Evolutionary conservation across 2,797 vertebrate species (phyloP).

Genomic region (Halcyon chelicuti): DNA sequence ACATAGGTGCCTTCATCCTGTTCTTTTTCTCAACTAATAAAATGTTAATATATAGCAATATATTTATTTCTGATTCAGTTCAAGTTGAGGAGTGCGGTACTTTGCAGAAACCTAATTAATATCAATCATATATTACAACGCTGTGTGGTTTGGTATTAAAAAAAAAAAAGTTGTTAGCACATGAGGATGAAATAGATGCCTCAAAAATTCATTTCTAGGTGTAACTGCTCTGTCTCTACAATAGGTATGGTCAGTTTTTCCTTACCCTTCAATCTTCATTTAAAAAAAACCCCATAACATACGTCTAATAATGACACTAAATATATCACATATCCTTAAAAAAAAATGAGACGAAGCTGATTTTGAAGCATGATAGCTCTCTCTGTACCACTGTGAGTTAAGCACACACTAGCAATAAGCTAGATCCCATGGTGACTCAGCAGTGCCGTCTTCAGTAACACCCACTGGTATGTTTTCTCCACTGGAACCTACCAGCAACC

Average conservation of each 20-base stretch:
- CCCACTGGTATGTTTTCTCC: not conserved
- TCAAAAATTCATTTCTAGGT: not conserved
- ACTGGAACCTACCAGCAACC: not conserved
- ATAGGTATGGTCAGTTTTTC: not conserved
- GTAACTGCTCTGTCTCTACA: constrained; percentile 29
- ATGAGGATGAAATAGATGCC: constrained; percentile 49
- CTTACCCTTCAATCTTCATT: not conserved
- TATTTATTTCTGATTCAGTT: constrained; percentile 81
- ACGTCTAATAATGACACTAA: not conserved
- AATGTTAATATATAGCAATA: constrained; percentile 80
- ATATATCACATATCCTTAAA: not conserved
- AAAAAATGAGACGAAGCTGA: not conserved
- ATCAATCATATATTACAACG: constrained; percentile 77
- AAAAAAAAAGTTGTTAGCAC: constrained; percentile 14
- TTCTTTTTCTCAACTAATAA: constrained; percentile 76
- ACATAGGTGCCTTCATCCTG: constrained; percentile 73
- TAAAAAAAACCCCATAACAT: not conserved
- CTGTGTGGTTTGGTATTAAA: constrained; percentile 32
- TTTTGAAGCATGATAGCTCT: not conserved
- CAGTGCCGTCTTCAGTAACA: not conserved
- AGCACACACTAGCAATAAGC: fast-evolving
- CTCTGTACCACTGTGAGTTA: not conserved
- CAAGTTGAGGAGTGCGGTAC: constrained; percentile 71
- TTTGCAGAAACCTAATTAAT: constrained; percentile 79
- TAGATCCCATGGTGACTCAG: not conserved